These are phyloP conservation scores for Lomographa bimaculata DNA, from an alignment of 2,888 invertebrate genomes.

Conservation along the genomic window DNA sequence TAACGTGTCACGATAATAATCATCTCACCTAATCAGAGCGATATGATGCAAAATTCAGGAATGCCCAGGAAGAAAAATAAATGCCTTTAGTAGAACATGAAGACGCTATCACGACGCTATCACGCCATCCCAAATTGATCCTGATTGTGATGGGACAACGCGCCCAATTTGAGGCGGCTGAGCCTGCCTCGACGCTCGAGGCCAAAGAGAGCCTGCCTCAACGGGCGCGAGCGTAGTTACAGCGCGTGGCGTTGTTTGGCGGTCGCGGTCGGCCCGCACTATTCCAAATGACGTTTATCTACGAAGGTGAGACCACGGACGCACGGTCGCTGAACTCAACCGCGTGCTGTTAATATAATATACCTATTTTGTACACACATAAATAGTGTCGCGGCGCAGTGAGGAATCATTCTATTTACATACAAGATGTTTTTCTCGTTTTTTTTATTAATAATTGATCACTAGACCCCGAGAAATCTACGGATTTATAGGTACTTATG, in stretches of 20 bases:
- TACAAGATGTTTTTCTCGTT: slow-evolving; percentile 9
- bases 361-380: slow-evolving; percentile 58
- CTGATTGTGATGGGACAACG: too few species aligned
- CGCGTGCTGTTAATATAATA: slow-evolving; percentile 54
- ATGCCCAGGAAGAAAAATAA: too few species aligned
- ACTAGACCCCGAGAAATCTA: too few species aligned
- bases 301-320: slow-evolving; percentile 76
- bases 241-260: slow-evolving; percentile 38
- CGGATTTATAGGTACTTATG: too few species aligned
- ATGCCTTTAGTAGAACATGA: too few species aligned
- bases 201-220: slow-evolving; percentile 52
- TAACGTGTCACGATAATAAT: too few species aligned
- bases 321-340: slow-evolving; percentile 71
- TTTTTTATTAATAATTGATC: too few species aligned
- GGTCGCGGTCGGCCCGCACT: slow-evolving; percentile 40
- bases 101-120: too few species aligned
- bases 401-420: slow-evolving; percentile 43
- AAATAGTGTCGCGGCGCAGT: slow-evolving; percentile 48
- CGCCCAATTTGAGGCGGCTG: too few species aligned
- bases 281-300: slow-evolving; percentile 74
- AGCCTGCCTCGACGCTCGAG: slow-evolving; percentile 19
- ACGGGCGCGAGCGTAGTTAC: slow-evolving; percentile 53
- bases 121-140: too few species aligned
- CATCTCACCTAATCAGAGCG: too few species aligned
- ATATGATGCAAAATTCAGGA: too few species aligned